Evolutionary conservation across 2,888 invertebrate genomes (phyloP).

Genomic region (Carcina quercana): DNA sequence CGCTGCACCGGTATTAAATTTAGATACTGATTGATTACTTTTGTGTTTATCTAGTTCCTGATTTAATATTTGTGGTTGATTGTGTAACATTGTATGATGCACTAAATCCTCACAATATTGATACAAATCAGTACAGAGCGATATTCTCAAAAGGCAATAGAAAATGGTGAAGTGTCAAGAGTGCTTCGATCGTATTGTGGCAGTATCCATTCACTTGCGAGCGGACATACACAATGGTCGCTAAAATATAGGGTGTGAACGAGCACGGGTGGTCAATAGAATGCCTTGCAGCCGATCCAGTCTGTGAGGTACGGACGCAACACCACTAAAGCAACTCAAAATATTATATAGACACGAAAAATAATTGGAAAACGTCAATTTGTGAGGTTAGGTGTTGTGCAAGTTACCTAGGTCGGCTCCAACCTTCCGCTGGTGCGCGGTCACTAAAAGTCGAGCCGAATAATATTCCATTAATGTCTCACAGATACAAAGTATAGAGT

Average conservation of each 20-base stretch:
- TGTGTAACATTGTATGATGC: conserved; percentile 60
- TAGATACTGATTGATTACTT: conserved; percentile 6
- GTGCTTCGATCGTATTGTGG: conserved; percentile 60
- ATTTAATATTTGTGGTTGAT: conserved; percentile 23
- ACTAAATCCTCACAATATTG: conserved; percentile 55
- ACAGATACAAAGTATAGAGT: conserved; percentile 39
- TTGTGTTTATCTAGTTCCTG: conserved; percentile 18
- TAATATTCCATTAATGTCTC: conserved; percentile 65
- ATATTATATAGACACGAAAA: conserved; percentile 70
- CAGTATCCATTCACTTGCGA: conserved; percentile 63
- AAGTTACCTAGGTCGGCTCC: conserved; percentile 82
- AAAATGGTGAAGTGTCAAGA: conserved; percentile 59
- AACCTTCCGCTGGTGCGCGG: conserved; percentile 82
- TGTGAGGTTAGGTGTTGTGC: conserved; percentile 73
- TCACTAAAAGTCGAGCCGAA: conserved; percentile 77
- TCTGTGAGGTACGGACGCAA: conserved; percentile 73
- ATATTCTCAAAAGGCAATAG: conserved; percentile 61
- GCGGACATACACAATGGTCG: conserved; percentile 72
- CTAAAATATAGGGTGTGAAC: conserved; percentile 65
- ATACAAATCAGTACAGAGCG: conserved; percentile 60
- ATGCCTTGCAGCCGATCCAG: conserved; percentile 72
- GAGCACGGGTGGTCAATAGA: conserved; percentile 65
- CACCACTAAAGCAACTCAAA: conserved; percentile 75
- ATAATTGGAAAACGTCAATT: conserved; percentile 70
- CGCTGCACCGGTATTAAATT: conserved; percentile 26